Conservation (phyloP, 2,797 vertebrate species). For the Nyctibius grandis region DNA sequence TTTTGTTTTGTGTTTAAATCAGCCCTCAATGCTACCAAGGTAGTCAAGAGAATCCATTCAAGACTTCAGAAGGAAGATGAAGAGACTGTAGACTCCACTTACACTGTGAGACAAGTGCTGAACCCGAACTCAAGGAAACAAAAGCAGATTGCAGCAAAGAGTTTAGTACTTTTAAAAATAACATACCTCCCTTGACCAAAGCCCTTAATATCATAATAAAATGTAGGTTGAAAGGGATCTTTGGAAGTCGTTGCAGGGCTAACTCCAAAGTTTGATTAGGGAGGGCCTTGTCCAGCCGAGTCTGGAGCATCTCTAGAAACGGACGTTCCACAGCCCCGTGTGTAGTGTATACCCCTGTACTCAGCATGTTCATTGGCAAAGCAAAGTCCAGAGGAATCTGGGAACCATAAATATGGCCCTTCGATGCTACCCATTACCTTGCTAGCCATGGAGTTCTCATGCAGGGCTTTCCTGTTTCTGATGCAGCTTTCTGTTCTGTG, state of each 20-base stretch:
- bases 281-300: rapidly evolving
- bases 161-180: constrained; percentile 34
- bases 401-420: neutral
- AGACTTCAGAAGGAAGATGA: constrained; percentile 62
- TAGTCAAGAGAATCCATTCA: constrained; percentile 76
- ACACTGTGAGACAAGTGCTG: constrained; percentile 77
- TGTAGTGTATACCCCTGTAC: neutral
- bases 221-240: neutral
- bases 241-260: rapidly evolving
- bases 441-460: neutral
- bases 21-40: constrained; percentile 85
- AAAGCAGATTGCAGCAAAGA: constrained; percentile 67
- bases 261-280: neutral
- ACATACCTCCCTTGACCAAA: neutral
- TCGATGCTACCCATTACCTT: neutral
- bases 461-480: neutral
- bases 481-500: neutral
- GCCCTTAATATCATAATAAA: neutral
- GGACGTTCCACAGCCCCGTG: neutral
- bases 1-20: constrained; percentile 20
- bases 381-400: neutral
- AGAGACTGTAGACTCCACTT: constrained; percentile 25
- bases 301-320: neutral
- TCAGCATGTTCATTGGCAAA: rapidly evolving
- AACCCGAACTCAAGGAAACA: constrained; percentile 75